Evolutionary conservation across 2,888 invertebrate genomes (phyloP), one percentile per base, ranked within the genome.

Genomic region (Caenorhabditis plicata): DNA sequence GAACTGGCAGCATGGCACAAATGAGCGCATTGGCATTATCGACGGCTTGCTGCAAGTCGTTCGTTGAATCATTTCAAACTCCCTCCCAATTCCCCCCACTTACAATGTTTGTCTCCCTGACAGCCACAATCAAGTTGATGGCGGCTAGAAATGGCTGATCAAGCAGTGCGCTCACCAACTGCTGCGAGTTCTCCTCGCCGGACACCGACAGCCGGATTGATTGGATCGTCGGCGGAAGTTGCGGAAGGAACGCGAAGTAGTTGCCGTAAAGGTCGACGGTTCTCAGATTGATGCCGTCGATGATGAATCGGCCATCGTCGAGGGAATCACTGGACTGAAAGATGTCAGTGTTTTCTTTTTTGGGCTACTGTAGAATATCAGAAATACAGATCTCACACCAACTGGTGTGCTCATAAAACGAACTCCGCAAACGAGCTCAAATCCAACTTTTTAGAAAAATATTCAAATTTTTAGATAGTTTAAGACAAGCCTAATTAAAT

Each of bases 201-300:
- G 67, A 68, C 7, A 77, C 74, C 0, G 76, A 78, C 1, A 80
- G 57, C 15, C 80, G 66, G 15, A 80, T 61, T 2, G 70, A 66
- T 22, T 60, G 60, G 11, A 80, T 64, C 2, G 72, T 75, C 7
- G 57, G 55, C 0, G 80, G 80, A 8, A 80, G 64, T 7, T 47
- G 40, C 4, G 80, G 80, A 11, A 78, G 58, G 8, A 53, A 38
- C 15, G 58, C 44, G 49, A 80, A 80, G 49, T 68, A 80, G 56
- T 80, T 80, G 45, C 72, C 77, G 46, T 78, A 78, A 22, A 80
- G 50, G 43, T 80, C 80, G 31, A 80, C 64, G 20, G 74, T 71
- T 27, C 63, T 57, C 19, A 80, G 56, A 20, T 68, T 64, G 15
- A 51, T 53, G 1, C 69, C 69, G 41, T 69, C 69, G 8, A 69